phyloP scores from a whole-genome alignment of 2,888 invertebrate species.

The Fabriciana adippe region DNA sequence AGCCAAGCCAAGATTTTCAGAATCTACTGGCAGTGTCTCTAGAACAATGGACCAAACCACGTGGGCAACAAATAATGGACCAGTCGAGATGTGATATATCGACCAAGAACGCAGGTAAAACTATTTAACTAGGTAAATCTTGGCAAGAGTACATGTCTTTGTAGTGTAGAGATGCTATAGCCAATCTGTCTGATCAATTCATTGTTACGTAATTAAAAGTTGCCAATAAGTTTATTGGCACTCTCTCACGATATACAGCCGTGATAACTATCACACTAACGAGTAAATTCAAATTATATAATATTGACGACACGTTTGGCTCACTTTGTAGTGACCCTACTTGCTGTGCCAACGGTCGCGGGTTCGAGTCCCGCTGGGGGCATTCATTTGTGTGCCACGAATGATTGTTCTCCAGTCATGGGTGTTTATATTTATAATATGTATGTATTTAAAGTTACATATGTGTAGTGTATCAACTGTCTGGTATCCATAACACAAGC shows the following conservation, averaged over 20 bases:
- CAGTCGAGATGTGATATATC: slow-evolving; percentile 12
- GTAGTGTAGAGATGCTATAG: not conserved
- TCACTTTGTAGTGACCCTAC: no score
- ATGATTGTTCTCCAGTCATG: no score
- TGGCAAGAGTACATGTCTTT: not conserved
- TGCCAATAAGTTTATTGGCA: not conserved
- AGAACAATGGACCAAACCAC: slow-evolving; percentile 6
- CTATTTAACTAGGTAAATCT: slow-evolving; percentile 2
- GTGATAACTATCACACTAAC: no score
- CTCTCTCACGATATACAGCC: not conserved
- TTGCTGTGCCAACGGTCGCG: no score
- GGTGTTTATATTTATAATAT: no score
- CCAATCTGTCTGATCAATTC: not conserved
- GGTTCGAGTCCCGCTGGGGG: no score
- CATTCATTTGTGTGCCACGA: no score
- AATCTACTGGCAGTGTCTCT: slow-evolving; percentile 16
- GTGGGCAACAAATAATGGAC: not conserved
- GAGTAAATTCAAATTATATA: no score
- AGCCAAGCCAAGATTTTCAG: slow-evolving; percentile 13
- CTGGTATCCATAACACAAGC: no score
- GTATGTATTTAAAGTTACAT: no score
- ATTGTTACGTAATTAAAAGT: slow-evolving; percentile 6
- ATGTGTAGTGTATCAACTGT: no score
- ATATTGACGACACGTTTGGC: no score
- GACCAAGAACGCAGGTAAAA: not conserved